Evolutionary conservation across 2,113 vertebrate genomes (phyloP).

Genomic region (Esox niger): DNA sequence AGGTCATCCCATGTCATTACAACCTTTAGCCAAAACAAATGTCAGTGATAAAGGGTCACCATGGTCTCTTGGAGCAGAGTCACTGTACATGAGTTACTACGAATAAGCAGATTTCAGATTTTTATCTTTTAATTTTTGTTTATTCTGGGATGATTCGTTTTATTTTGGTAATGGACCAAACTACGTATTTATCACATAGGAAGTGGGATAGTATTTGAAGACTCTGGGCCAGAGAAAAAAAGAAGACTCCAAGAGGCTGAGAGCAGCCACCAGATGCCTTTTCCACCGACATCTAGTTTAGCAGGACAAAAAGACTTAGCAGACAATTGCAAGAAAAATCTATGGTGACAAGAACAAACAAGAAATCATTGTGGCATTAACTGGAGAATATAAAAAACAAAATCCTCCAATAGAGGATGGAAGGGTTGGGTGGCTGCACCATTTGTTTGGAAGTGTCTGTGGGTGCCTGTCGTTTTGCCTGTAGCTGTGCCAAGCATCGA

Average conservation of each 20-base stretch:
- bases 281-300: too few relatives aligned
- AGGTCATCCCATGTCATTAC: conserved; percentile 15
- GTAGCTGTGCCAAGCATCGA: neutral
- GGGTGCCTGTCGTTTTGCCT: neutral
- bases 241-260: neutral
- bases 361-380: too few relatives aligned
- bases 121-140: too few relatives aligned
- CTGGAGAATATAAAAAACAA: too few relatives aligned
- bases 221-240: neutral
- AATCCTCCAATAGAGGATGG: too few relatives aligned
- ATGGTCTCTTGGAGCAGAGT: neutral
- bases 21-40: conserved; percentile 5
- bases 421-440: too few relatives aligned
- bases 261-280: too few relatives aligned
- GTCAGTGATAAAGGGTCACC: neutral
- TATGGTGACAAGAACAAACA: too few relatives aligned
- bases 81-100: neutral
- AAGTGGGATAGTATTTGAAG: neutral
- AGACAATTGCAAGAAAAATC: too few relatives aligned
- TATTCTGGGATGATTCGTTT: neutral
- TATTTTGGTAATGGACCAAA: neutral
- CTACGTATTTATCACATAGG: neutral
- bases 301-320: too few relatives aligned
- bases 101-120: too few relatives aligned
- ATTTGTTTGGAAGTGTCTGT: neutral